Conservation (phyloP, 2,113 vertebrate genomes). For the Sceloporus tristichus region DNA sequence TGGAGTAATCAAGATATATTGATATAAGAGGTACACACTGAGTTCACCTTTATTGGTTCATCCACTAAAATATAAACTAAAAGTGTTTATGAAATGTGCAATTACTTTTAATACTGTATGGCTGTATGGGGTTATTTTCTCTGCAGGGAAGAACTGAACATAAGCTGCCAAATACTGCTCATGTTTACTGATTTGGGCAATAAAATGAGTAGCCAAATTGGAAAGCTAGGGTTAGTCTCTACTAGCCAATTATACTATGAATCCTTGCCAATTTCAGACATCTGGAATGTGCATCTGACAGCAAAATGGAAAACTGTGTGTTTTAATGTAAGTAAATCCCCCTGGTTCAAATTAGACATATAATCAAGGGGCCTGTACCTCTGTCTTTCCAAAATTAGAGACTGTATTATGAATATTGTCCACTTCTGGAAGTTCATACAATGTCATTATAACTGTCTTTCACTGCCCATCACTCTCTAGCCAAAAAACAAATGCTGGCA, state of each 20-base stretch:
- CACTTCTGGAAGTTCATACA: not conserved
- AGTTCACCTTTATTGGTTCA: not conserved
- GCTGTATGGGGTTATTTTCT: conserved; percentile 1
- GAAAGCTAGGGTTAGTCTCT: not conserved
- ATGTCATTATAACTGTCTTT: not conserved
- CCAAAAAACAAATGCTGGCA: too few relatives aligned
- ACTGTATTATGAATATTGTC: not conserved
- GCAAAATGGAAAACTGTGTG: not conserved
- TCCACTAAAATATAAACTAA: conserved; percentile 5
- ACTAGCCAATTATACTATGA: not conserved
- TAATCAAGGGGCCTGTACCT: not conserved
- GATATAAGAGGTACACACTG: not conserved
- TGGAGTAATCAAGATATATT: not conserved
- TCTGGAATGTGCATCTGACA: conserved; percentile 3
- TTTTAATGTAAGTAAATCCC: not conserved
- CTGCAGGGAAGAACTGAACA: not conserved
- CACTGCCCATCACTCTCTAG: not conserved
- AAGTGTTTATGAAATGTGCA: not conserved
- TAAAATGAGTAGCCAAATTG: conserved; percentile 24
- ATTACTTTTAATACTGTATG: conserved; percentile 14
- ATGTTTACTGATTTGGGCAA: conserved; percentile 25
- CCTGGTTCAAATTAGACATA: not conserved
- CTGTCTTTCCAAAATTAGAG: not conserved
- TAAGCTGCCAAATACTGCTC: not conserved
- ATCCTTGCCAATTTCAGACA: not conserved